Conservation (phyloP, 2,113 vertebrate genomes). For the Etheostoma cragini region DNA sequence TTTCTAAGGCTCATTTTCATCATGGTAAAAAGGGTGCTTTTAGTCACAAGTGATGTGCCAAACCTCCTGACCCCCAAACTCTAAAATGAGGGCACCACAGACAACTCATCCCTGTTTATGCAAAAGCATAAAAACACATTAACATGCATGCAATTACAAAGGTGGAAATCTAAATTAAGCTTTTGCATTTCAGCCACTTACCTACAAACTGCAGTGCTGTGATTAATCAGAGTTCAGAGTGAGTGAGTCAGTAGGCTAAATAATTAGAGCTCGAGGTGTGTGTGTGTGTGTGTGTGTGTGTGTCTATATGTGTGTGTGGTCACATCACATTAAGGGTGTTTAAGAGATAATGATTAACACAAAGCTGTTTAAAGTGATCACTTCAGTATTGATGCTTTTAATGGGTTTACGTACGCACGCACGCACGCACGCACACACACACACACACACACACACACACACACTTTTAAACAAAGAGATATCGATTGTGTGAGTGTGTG, state of each 20-base stretch:
- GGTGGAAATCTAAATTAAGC: constrained; percentile 38
- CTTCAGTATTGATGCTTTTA: no score
- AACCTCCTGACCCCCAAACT: neutral
- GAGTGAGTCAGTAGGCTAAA: constrained; percentile 45
- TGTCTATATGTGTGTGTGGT: no score
- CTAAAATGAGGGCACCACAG: neutral
- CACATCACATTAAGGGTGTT: no score
- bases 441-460: constrained; percentile 7
- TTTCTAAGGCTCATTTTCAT: neutral
- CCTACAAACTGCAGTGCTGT: constrained; percentile 36
- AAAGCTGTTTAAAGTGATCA: no score
- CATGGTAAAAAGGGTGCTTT: neutral
- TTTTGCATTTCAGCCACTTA: constrained; percentile 59
- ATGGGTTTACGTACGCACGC: no score
- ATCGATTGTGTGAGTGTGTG: constrained; percentile 34
- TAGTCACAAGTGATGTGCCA: neutral
- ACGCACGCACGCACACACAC: constrained; percentile 1
- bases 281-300: constrained; percentile 10
- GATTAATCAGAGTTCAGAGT: constrained; percentile 28
- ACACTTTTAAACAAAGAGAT: neutral
- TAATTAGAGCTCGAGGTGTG: constrained; percentile 38
- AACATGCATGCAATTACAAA: constrained; percentile 21
- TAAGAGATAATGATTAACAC: no score
- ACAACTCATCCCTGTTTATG: constrained; percentile 7
- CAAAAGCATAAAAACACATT: constrained; percentile 31